These are phyloP conservation scores for Rhinolophus ferrumequinum DNA, from an alignment of 2,113 vertebrate genomes.

Conservation along the genomic window DNA sequence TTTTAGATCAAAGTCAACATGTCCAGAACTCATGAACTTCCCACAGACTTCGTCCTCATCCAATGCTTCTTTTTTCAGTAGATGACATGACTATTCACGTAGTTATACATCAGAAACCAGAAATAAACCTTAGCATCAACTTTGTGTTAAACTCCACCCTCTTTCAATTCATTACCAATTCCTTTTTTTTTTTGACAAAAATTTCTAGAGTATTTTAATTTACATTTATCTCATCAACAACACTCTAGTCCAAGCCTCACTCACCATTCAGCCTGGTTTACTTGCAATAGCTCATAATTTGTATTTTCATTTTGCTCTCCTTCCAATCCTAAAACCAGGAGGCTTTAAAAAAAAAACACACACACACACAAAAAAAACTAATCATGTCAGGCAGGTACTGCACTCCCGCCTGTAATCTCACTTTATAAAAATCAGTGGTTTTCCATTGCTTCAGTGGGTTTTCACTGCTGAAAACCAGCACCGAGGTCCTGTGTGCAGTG, in stretches of 20 bases:
- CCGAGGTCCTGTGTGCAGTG: accelerated
- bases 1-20: not conserved
- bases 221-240: not conserved
- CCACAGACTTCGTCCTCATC: not conserved
- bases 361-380: not conserved
- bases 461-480: not conserved
- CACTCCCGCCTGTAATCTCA: not conserved
- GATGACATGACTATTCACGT: not conserved
- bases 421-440: not conserved
- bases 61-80: not conserved
- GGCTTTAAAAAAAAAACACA: not conserved
- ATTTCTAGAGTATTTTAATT: not conserved
- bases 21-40: not conserved
- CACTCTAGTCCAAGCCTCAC: not conserved
- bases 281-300: not conserved
- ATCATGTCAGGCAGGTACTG: not conserved
- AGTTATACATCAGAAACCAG: not conserved
- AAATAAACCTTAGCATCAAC: not conserved
- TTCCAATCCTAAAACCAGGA: not conserved
- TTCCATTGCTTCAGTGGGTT: not conserved
- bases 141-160: no score
- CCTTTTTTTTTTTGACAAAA: not conserved
- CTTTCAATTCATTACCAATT: not conserved
- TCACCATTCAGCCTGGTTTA: not conserved
- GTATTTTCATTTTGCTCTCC: not conserved